Percentiles rank a stretch among this genome's conserved stretches.
These are phyloP conservation scores for Hemicentrotus pulcherrimus DNA, from an alignment of 35 echinoderm and acorn worm species.

Conservation along the genomic window DNA sequence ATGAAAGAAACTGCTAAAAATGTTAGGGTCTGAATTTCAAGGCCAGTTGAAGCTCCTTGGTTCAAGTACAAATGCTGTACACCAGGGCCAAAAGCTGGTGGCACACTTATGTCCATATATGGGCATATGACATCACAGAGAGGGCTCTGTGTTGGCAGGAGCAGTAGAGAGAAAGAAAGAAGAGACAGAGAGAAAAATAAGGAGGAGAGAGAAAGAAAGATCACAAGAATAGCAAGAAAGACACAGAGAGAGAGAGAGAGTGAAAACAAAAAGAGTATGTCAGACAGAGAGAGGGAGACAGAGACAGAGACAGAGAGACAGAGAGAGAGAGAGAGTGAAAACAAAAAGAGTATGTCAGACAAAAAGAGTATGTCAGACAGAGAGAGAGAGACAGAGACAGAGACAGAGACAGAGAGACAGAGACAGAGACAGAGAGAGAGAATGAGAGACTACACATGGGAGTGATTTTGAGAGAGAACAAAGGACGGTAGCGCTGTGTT, in stretches of 20 bases:
- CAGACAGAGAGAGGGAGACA: background rate
- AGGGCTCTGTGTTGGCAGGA: background rate
- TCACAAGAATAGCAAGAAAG: background rate
- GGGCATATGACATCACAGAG: slow-evolving; percentile 16
- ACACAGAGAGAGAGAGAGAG: background rate
- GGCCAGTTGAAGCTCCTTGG: background rate
- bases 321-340: background rate
- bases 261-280: background rate
- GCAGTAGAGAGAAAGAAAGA: background rate
- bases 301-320: background rate
- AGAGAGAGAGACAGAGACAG: background rate
- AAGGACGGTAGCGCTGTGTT: background rate
- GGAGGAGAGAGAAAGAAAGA: background rate
- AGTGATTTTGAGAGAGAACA: background rate
- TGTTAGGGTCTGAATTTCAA: background rate
- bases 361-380: background rate
- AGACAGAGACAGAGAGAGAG: background rate
- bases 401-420: background rate
- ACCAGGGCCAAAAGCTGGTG: background rate
- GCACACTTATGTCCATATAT: slow-evolving; percentile 12
- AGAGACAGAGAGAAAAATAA: background rate
- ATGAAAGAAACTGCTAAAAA: background rate
- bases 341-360: background rate
- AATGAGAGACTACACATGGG: background rate
- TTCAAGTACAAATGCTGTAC: slow-evolving; percentile 1